phyloP scores from a whole-genome alignment of 2,113 vertebrate species.

The Sminthopsis crassicaudata region DNA sequence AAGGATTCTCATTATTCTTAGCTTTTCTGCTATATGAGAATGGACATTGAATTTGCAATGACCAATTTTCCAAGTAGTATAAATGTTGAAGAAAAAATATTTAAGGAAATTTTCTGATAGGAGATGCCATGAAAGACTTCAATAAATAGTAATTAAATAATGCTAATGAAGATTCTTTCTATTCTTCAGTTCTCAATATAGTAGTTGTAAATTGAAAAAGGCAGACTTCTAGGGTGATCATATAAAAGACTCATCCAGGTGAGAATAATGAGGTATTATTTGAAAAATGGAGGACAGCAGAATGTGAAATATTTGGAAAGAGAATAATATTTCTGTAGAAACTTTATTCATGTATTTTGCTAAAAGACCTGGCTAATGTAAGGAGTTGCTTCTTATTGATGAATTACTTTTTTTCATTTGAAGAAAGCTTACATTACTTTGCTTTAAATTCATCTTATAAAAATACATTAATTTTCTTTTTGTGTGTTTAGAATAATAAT shows the following conservation, averaged over 20 bases:
- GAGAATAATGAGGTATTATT: conserved; percentile 28
- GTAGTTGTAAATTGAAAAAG: conserved; percentile 38
- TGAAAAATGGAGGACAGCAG: neutral
- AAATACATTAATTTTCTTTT: neutral
- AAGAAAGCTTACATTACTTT: neutral
- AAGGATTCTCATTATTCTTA: conserved; percentile 37
- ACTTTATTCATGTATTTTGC: neutral
- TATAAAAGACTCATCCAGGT: neutral
- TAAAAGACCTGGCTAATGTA: neutral
- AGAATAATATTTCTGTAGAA: conserved; percentile 10
- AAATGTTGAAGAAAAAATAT: conserved; percentile 29
- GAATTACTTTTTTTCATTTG: conserved; percentile 35
- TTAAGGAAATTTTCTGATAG: conserved; percentile 44
- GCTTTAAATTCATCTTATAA: neutral
- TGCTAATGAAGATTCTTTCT: conserved; percentile 53
- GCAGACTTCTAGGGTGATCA: conserved; percentile 29
- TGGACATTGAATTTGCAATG: rapidly evolving
- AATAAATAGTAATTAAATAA: conserved; percentile 44
- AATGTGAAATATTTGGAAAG: conserved; percentile 33
- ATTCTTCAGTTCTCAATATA: conserved; percentile 40
- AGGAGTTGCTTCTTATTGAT: neutral
- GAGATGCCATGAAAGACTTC: neutral
- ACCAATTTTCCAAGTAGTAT: conserved; percentile 32
- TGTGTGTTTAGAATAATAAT: conserved; percentile 5
- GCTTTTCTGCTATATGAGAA: neutral